Percentiles rank a stretch among this genome's conserved stretches.
These are phyloP conservation scores for Cotesia vestalis DNA, from an alignment of 1,140 invertebrate species.

Conservation along the genomic window DNA sequence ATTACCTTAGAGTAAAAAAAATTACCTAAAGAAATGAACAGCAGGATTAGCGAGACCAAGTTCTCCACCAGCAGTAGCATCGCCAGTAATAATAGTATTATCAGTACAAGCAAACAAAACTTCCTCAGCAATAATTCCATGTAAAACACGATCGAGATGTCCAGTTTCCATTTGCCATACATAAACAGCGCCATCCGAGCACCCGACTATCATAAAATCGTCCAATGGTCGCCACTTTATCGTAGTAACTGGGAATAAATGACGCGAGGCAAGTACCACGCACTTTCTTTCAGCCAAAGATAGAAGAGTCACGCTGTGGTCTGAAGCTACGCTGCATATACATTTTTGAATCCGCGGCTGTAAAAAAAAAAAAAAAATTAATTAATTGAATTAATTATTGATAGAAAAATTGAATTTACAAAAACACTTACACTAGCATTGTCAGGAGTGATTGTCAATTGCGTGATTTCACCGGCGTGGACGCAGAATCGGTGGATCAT, in stretches of 20 bases:
- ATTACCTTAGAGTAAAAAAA: slow-evolving; percentile 24
- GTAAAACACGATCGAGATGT: slow-evolving; percentile 93
- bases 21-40: slow-evolving; percentile 86
- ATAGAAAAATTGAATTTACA: slow-evolving; percentile 6
- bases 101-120: slow-evolving; percentile 96
- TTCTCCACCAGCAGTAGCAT: slow-evolving; percentile 71
- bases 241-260: slow-evolving; percentile 94
- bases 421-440: slow-evolving; percentile 84
- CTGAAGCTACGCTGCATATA: slow-evolving; percentile 95
- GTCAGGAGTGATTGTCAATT: slow-evolving; percentile 90
- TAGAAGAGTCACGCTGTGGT: slow-evolving; percentile 95
- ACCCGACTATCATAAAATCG: slow-evolving; percentile 98
- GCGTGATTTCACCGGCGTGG: slow-evolving; percentile 92
- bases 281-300: slow-evolving; percentile 95
- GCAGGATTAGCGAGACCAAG: slow-evolving; percentile 89
- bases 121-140: slow-evolving; percentile 94
- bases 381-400: slow-evolving; percentile 5
- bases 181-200: slow-evolving; percentile 96
- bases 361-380: slow-evolving; percentile 45
- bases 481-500: slow-evolving; percentile 95
- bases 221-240: slow-evolving; percentile 98
- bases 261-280: slow-evolving; percentile 92
- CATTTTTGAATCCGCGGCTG: slow-evolving; percentile 93
- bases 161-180: slow-evolving; percentile 99
- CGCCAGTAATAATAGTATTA: slow-evolving; percentile 71